Percentiles rank a stretch among this genome's conserved stretches.
phyloP scores from a whole-genome alignment of 2,113 vertebrate species.

The Actenoides lindsayi region DNA sequence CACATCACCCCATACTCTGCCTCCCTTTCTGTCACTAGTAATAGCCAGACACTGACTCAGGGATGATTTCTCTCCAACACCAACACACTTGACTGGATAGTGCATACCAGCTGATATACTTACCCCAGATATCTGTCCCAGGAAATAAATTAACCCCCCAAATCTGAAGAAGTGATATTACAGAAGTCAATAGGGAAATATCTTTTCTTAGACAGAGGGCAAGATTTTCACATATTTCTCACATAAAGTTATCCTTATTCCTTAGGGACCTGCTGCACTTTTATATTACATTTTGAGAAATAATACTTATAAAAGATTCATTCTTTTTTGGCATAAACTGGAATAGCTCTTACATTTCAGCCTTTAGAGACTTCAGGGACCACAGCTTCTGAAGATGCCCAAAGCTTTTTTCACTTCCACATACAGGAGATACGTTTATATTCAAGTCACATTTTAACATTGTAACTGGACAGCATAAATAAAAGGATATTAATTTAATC shows the following conservation, averaged over 20 bases:
- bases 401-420: not conserved
- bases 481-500: not conserved
- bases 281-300: slow-evolving; percentile 59
- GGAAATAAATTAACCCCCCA: slow-evolving; percentile 9
- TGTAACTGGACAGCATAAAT: not conserved
- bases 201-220: not conserved
- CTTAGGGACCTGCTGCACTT: not conserved
- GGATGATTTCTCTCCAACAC: not conserved
- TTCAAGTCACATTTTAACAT: not conserved
- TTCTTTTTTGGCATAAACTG: not conserved
- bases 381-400: not conserved
- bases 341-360: slow-evolving; percentile 3
- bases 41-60: rapidly evolving
- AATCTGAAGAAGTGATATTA: slow-evolving; percentile 8
- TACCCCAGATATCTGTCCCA: not conserved
- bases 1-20: rapidly evolving
- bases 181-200: slow-evolving; percentile 45
- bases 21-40: not conserved
- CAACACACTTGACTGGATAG: not conserved
- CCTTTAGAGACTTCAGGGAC: not conserved
- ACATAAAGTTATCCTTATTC: slow-evolving; percentile 23
- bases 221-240: slow-evolving; percentile 22
- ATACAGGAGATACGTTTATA: not conserved
- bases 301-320: slow-evolving; percentile 46
- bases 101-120: not conserved